phyloP scores from a whole-genome alignment of 2,113 vertebrate species.

The Dryoscopus gambensis region DNA sequence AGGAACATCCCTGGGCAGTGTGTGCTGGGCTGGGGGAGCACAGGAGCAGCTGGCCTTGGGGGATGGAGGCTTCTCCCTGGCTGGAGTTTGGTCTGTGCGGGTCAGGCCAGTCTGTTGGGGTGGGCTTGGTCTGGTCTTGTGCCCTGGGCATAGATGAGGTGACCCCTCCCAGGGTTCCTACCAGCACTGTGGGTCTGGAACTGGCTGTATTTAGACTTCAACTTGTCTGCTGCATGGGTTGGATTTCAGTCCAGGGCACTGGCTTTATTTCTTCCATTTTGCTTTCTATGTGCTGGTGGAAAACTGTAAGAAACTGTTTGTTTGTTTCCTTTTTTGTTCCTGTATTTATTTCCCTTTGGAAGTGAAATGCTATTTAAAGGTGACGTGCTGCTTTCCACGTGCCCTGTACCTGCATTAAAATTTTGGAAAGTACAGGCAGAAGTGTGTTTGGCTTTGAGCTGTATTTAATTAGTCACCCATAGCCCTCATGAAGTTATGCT shows the following conservation, averaged over 20 bases:
- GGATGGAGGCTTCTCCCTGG: not conserved
- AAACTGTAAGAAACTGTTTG: not conserved
- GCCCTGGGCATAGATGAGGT: not conserved
- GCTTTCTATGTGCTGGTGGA: not conserved
- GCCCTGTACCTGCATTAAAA: not conserved
- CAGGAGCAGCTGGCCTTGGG: not conserved
- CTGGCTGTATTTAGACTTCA: not conserved
- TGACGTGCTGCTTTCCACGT: not conserved
- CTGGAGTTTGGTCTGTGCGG: accelerated
- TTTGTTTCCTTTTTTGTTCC: not conserved
- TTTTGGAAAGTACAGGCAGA: accelerated
- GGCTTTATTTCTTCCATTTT: not conserved
- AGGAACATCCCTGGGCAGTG: not conserved
- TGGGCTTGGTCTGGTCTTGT: not conserved
- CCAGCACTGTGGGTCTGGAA: not conserved
- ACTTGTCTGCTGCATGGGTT: not conserved
- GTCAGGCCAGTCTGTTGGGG: not conserved
- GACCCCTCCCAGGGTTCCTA: not conserved
- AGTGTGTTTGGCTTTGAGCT: not conserved
- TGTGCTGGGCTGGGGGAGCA: not conserved
- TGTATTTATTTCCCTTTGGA: not conserved
- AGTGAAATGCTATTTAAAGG: not conserved
- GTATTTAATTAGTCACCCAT: not conserved
- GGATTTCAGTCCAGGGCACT: not conserved
- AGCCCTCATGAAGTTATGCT: not conserved